phyloP scores from a whole-genome alignment of 2,113 vertebrate genomes.

The Silurus asotus region DNA sequence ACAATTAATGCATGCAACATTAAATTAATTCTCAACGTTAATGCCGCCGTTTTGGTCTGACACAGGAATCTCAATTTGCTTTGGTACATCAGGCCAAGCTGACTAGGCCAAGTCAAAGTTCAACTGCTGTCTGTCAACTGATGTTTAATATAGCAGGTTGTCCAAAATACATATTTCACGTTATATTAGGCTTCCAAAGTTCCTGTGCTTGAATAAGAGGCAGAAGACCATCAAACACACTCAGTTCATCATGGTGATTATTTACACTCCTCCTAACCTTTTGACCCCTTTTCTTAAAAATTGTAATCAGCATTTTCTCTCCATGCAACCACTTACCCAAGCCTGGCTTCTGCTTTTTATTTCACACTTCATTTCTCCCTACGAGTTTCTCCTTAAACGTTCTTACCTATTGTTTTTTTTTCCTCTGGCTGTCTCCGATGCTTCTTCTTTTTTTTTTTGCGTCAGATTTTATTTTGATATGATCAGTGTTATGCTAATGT shows the following conservation, averaged over 20 bases:
- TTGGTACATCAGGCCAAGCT: background rate
- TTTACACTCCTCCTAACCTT: constrained; percentile 17
- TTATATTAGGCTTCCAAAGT: background rate
- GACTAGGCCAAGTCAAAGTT: background rate
- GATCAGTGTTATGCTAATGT: constrained; percentile 7
- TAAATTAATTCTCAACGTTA: background rate
- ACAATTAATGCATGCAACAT: background rate
- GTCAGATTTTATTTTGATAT: background rate
- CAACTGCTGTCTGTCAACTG: background rate
- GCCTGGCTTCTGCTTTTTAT: constrained; percentile 35
- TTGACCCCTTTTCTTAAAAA: constrained; percentile 28
- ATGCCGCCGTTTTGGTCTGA: background rate
- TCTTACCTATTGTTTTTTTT: background rate
- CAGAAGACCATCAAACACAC: constrained; percentile 57
- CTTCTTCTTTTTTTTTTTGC: constrained; percentile 1
- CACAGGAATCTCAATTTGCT: background rate
- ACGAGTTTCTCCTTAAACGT: background rate
- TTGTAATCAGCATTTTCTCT: constrained; percentile 50
- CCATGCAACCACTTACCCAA: constrained; percentile 50
- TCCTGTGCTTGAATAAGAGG: constrained; percentile 15
- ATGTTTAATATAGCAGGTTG: background rate
- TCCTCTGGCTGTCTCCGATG: constrained; percentile 47
- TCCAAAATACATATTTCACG: background rate
- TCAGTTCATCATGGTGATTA: constrained; percentile 67
- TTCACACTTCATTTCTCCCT: background rate